Evolutionary conservation across 2,888 invertebrate species (phyloP).

Genomic region (Ectemnius continuus): DNA sequence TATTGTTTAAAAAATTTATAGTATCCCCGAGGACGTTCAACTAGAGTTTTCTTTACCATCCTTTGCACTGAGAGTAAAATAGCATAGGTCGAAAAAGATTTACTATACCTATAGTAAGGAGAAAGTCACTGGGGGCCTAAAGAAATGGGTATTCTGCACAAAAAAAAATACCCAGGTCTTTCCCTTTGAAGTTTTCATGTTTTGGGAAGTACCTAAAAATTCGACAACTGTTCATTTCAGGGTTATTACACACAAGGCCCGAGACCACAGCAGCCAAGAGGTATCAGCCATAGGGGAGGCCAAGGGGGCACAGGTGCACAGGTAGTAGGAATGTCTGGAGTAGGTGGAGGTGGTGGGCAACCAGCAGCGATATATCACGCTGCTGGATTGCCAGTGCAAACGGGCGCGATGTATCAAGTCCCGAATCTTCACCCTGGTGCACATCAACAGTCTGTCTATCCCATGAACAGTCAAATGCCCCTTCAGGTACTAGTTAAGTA

Average conservation of each 20-base stretch:
- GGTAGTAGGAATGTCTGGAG: conserved; percentile 69
- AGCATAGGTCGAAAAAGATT: background rate
- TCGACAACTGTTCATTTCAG: conserved; percentile 32
- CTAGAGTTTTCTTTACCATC: too few species aligned
- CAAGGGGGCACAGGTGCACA: conserved; percentile 69
- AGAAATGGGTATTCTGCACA: too few species aligned
- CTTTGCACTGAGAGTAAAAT: background rate
- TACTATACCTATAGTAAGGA: background rate
- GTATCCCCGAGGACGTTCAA: too few species aligned
- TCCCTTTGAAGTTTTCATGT: background rate
- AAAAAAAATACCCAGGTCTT: too few species aligned
- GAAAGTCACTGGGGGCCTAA: background rate
- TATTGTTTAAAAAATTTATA: too few species aligned
- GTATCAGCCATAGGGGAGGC: conserved; percentile 68
- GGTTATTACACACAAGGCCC: conserved; percentile 66
- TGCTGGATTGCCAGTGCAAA: conserved; percentile 61
- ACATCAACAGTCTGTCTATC: conserved; percentile 68
- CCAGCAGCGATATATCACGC: conserved; percentile 68
- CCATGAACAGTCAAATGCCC: conserved; percentile 67
- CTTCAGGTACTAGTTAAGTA: conserved; percentile 64
- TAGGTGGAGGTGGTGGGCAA: conserved; percentile 69
- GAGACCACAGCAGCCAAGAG: conserved; percentile 70
- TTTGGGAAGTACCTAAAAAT: background rate
- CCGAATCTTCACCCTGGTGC: conserved; percentile 66
- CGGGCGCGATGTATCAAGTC: conserved; percentile 69